Percentiles rank a stretch among this genome's conserved stretches.
Evolutionary conservation across 1,140 invertebrate genomes (phyloP).

Genomic region (Helicoverpa zea): DNA sequence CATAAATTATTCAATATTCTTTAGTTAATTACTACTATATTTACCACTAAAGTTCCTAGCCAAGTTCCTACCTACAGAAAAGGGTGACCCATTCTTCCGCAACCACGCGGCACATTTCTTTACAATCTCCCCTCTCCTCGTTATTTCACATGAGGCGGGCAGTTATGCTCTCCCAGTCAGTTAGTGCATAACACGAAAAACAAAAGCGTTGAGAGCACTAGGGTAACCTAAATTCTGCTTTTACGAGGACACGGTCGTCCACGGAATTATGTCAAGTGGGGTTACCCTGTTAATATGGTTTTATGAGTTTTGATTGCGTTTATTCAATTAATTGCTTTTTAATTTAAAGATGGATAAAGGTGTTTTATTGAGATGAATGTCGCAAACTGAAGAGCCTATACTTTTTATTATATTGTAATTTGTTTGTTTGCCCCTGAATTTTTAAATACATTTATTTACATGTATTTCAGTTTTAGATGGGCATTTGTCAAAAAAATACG

Average conservation of each 20-base stretch:
- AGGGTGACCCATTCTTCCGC: background rate
- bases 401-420: no score
- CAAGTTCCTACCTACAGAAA: background rate
- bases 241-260: constrained; percentile 20
- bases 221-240: constrained; percentile 27
- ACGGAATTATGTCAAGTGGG: constrained; percentile 33
- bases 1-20: no score
- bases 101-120: constrained; percentile 15
- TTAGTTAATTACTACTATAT: no score
- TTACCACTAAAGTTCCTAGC: no score
- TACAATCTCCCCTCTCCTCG: constrained; percentile 11
- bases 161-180: constrained; percentile 3
- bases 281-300: background rate
- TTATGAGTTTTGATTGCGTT: background rate
- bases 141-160: background rate
- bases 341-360: no score
- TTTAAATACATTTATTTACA: no score
- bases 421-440: no score
- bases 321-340: background rate
- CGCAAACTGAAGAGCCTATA: no score
- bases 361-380: no score
- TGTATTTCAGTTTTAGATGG: no score
- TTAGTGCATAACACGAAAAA: constrained; percentile 30
- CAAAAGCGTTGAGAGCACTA: constrained; percentile 36
- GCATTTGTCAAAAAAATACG: no score